phyloP scores from a whole-genome alignment of 35 echinoderm and acorn worm species.

The Anneissia japonica region DNA sequence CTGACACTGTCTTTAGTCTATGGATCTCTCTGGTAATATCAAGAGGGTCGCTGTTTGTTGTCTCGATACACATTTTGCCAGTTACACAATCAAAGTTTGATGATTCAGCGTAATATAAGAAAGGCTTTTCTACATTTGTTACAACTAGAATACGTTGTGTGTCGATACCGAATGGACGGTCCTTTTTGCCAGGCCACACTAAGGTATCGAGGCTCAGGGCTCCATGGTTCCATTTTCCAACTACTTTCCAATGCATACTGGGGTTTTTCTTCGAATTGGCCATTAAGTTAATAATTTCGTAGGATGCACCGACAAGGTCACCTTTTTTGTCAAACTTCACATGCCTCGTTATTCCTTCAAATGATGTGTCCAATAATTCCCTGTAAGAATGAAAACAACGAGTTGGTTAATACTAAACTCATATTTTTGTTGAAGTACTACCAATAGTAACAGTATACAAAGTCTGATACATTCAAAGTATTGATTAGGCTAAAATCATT shows the following conservation, averaged over 20 bases:
- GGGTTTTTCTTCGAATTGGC: neutral
- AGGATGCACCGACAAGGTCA: slow-evolving; percentile 18
- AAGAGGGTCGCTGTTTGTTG: neutral
- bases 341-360: slow-evolving; percentile 22
- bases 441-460: no score
- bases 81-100: slow-evolving; percentile 21
- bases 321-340: slow-evolving; percentile 38
- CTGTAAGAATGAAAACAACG: slow-evolving; percentile 18
- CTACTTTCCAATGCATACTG: slow-evolving; percentile 23
- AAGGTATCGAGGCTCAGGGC: slow-evolving; percentile 16
- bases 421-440: no score
- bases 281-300: slow-evolving; percentile 40
- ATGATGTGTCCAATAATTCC: slow-evolving; percentile 18
- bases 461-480: no score
- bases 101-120: slow-evolving; percentile 27
- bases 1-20: neutral
- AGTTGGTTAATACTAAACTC: no score
- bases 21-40: slow-evolving; percentile 36
- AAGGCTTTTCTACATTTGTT: slow-evolving; percentile 51
- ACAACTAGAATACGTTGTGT: slow-evolving; percentile 40
- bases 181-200: slow-evolving; percentile 44
- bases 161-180: slow-evolving; percentile 37
- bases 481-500: no score
- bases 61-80: slow-evolving; percentile 25
- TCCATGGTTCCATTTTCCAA: slow-evolving; percentile 28